These are phyloP conservation scores for Thymelicus lineola DNA, from an alignment of 2,888 invertebrate species.

Conservation along the genomic window DNA sequence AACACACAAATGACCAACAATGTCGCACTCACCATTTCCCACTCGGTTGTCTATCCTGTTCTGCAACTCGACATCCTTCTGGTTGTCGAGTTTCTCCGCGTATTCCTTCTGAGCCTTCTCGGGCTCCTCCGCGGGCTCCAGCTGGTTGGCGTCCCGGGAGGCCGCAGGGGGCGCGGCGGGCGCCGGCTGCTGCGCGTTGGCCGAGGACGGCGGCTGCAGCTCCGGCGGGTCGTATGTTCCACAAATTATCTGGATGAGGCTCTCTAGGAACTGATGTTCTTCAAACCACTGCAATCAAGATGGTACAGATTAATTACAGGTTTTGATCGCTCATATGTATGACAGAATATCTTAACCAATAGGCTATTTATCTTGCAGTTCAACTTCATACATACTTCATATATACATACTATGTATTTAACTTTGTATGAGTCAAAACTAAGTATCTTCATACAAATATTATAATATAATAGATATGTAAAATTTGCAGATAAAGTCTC, in stretches of 20 bases:
- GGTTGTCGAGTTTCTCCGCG: conserved; percentile 30
- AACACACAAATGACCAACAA: too few species aligned
- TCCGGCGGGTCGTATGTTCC: conserved; percentile 70
- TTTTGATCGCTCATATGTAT: too few species aligned
- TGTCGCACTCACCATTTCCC: conserved; percentile 1
- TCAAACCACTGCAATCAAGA: conserved; percentile 91
- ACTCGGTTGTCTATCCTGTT: conserved; percentile 29
- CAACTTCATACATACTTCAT: too few species aligned
- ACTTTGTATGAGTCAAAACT: too few species aligned
- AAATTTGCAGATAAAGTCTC: too few species aligned
- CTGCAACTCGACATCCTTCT: conserved; percentile 25
- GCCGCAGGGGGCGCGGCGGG: conserved; percentile 46
- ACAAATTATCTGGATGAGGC: conserved; percentile 87
- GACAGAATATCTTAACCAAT: too few species aligned
- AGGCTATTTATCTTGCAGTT: too few species aligned
- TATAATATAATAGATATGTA: too few species aligned
- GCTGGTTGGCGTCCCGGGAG: conserved; percentile 43
- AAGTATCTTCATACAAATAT: too few species aligned
- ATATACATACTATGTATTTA: too few species aligned
- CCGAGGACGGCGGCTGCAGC: conserved; percentile 38
- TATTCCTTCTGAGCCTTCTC: conserved; percentile 34
- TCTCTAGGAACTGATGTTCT: conserved; percentile 94
- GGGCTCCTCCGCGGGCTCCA: conserved; percentile 16
- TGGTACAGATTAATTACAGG: background rate
- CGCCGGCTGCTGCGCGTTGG: conserved; percentile 40